These are phyloP conservation scores for Antennarius striatus DNA, from an alignment of 2,113 vertebrate genomes.

Conservation along the genomic window DNA sequence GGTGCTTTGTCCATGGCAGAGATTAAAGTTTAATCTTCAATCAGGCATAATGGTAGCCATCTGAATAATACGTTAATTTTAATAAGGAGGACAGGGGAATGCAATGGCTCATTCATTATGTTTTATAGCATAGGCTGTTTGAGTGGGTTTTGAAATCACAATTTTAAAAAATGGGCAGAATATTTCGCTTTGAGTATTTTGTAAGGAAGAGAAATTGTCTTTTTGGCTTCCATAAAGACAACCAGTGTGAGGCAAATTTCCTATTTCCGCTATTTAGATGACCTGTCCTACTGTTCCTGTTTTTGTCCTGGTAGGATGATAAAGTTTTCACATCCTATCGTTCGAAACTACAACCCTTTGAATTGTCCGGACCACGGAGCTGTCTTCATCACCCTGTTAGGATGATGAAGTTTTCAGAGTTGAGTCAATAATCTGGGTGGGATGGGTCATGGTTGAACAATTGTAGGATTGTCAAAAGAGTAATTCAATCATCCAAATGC, in stretches of 20 bases:
- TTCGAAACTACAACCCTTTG: too few relatives aligned
- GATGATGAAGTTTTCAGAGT: too few relatives aligned
- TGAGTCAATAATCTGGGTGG: too few relatives aligned
- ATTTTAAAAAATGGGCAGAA: conserved; percentile 2
- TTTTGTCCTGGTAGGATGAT: too few relatives aligned
- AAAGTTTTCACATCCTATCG: too few relatives aligned
- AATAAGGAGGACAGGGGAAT: conserved; percentile 18
- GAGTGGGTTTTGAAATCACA: conserved; percentile 9
- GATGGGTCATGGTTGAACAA: too few relatives aligned
- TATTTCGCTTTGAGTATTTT: background rate
- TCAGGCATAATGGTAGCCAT: conserved; percentile 8
- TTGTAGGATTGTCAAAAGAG: too few relatives aligned
- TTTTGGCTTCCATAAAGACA: background rate
- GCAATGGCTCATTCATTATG: background rate
- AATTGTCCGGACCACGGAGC: too few relatives aligned
- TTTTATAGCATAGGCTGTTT: conserved; percentile 1
- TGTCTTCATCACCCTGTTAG: too few relatives aligned
- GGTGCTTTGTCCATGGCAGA: conserved; percentile 26
- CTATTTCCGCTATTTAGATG: too few relatives aligned
- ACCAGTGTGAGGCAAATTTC: background rate
- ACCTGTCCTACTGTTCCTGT: too few relatives aligned
- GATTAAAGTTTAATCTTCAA: conserved; percentile 42
- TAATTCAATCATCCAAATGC: too few relatives aligned
- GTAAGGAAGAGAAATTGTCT: background rate
- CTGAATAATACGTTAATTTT: conserved; percentile 14